Evolutionary conservation across 2,888 invertebrate genomes (phyloP).

Genomic region (Nomada fabriciana): DNA sequence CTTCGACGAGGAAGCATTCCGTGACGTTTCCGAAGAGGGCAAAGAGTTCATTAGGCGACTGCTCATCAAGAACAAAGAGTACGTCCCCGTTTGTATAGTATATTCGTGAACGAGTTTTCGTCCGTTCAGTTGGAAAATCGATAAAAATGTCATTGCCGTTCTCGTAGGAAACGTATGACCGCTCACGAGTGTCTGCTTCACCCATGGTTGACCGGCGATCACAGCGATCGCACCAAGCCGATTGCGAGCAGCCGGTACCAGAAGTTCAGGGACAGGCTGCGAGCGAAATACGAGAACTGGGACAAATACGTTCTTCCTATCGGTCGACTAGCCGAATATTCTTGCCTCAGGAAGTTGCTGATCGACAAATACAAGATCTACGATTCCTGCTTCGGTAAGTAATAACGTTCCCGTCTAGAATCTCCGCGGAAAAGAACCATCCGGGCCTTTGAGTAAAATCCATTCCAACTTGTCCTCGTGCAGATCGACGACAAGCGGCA

Average conservation of each 20-base stretch:
- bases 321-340: constrained; percentile 98
- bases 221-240: constrained; percentile 89
- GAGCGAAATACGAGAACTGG: constrained; percentile 92
- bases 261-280: constrained; percentile 94
- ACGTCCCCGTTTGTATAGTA: constrained; percentile 81
- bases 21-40: constrained; percentile 97
- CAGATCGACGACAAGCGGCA: constrained; percentile 98
- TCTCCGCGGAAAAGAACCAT: no score
- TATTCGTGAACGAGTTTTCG: neutral
- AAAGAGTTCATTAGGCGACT: constrained; percentile 98
- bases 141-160: neutral
- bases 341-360: constrained; percentile 96
- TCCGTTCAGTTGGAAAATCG: neutral
- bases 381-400: constrained; percentile 96
- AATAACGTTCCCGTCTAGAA: neutral
- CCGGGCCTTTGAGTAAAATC: neutral
- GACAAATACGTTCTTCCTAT: constrained; percentile 95
- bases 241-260: constrained; percentile 95
- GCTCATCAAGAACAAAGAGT: constrained; percentile 97
- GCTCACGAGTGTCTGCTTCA: constrained; percentile 98
- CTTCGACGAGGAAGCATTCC: constrained; percentile 98
- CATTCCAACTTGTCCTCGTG: neutral
- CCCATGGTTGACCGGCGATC: constrained; percentile 97
- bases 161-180: constrained; percentile 95
- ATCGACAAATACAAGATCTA: constrained; percentile 98